Conservation (phyloP, 2,797 vertebrate species). For the Simalia tracyae region DNA sequence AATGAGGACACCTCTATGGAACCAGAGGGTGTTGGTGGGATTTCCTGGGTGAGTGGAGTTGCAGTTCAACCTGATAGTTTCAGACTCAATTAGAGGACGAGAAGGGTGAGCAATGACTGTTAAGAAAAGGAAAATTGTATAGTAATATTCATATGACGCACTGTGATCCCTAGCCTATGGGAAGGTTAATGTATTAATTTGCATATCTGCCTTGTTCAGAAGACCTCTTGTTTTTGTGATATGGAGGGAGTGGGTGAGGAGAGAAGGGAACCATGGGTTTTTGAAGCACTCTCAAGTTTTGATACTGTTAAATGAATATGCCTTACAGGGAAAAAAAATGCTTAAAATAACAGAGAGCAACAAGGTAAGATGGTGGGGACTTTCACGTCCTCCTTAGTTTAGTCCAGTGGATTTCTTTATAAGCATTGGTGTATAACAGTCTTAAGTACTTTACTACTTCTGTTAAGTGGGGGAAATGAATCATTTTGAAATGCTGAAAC, state of each 20-base stretch:
- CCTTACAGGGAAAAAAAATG: background rate
- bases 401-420: background rate
- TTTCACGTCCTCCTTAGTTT: no score
- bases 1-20: background rate
- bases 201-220: background rate
- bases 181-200: background rate
- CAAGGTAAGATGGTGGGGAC: background rate
- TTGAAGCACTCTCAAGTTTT: background rate
- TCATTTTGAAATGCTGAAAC: background rate
- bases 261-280: background rate
- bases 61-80: conserved; percentile 63
- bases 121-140: background rate
- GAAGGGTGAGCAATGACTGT: conserved; percentile 66
- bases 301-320: background rate
- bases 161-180: background rate
- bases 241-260: background rate
- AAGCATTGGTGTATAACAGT: background rate
- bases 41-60: conserved; percentile 69
- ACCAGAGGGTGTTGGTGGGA: conserved; percentile 65
- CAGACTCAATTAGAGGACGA: conserved; percentile 44
- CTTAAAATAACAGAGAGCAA: background rate
- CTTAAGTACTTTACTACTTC: background rate
- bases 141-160: background rate
- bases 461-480: background rate
- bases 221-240: background rate